Evolutionary conservation across 2,797 vertebrate genomes (phyloP).

Genomic region (Leptoclinus maculatus): DNA sequence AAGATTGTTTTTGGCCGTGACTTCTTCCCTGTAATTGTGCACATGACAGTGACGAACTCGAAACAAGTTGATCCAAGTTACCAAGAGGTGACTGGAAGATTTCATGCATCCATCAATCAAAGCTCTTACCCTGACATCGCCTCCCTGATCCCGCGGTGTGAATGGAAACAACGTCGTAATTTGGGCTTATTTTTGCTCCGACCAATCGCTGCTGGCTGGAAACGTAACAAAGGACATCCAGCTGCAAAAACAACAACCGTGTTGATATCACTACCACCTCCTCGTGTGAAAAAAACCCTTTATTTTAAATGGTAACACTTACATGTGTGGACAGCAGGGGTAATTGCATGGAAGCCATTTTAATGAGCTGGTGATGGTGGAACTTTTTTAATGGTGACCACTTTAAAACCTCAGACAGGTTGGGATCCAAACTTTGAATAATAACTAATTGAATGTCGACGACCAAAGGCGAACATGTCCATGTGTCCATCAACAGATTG

Average conservation of each 20-base stretch:
- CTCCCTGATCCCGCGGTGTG: too few species aligned
- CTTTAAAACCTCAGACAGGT: constrained; percentile 2
- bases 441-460: neutral
- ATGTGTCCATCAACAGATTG: neutral
- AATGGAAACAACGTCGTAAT: neutral
- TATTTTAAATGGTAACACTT: constrained; percentile 13
- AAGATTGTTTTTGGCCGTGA: too few species aligned
- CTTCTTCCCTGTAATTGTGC: too few species aligned
- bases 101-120: neutral
- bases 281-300: neutral
- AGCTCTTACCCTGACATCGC: neutral
- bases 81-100: too few species aligned
- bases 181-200: neutral
- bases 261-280: neutral
- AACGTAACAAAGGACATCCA: neutral
- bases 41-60: too few species aligned
- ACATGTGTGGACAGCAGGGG: constrained; percentile 2
- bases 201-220: neutral
- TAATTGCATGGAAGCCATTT: neutral
- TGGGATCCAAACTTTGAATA: neutral
- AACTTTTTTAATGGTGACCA: constrained; percentile 12
- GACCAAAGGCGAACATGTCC: neutral
- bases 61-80: neutral
- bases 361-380: constrained; percentile 32
- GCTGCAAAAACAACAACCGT: neutral